Conservation (phyloP, 2,113 vertebrate species). For the Poeciliopsis occidentalis region DNA sequence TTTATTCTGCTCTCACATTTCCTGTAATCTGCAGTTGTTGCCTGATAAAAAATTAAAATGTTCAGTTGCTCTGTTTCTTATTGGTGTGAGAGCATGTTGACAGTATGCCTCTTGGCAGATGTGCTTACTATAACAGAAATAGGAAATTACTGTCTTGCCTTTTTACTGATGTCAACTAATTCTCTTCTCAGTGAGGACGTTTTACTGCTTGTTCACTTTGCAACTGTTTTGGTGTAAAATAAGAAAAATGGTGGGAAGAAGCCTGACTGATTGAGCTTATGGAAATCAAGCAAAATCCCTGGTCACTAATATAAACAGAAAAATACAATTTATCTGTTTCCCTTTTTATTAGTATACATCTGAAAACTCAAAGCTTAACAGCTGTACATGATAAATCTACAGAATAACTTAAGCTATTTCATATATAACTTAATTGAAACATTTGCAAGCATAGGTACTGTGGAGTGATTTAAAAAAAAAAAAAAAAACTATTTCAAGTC, state of each 20-base stretch:
- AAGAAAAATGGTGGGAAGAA: conserved; percentile 1
- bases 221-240: conserved; percentile 18
- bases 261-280: neutral
- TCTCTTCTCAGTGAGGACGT: conserved; percentile 24
- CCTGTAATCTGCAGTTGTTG: conserved; percentile 42
- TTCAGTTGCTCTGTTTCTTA: conserved; percentile 61
- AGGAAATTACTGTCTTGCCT: conserved; percentile 42
- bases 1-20: conserved; percentile 37
- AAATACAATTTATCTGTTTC: neutral
- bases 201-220: conserved; percentile 23
- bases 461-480: too few relatives aligned
- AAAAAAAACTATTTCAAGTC: neutral
- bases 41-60: conserved; percentile 69
- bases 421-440: neutral
- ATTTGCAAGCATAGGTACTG: neutral
- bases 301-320: neutral
- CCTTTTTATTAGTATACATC: neutral
- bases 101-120: conserved; percentile 62
- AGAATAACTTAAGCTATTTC: too few relatives aligned
- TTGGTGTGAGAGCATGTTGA: conserved; percentile 66
- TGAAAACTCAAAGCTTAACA: conserved; percentile 11
- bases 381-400: neutral
- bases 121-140: conserved; percentile 63
- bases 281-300: neutral
- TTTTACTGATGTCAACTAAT: conserved; percentile 56